These are phyloP conservation scores for Poeciliopsis retropinna DNA, from an alignment of 2,113 vertebrate genomes.

Conservation along the genomic window DNA sequence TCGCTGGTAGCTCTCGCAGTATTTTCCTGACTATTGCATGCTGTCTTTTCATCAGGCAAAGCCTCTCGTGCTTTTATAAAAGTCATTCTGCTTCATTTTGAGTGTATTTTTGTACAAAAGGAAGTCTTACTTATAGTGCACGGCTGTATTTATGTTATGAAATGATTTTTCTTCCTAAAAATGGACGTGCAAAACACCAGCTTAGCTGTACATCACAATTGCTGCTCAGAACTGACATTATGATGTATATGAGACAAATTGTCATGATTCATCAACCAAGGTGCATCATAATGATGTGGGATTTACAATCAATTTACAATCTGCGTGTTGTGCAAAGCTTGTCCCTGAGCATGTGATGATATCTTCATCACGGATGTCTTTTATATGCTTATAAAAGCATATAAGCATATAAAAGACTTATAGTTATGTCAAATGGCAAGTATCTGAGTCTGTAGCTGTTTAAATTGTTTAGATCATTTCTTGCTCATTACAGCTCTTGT, in stretches of 20 bases:
- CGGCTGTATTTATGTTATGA: slow-evolving; percentile 18
- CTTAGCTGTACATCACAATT: slow-evolving; percentile 49
- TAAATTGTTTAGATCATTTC: slow-evolving; percentile 23
- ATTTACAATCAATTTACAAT: slow-evolving; percentile 8
- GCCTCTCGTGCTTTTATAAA: slow-evolving; percentile 23
- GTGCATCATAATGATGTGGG: slow-evolving; percentile 22
- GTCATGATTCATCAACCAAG: background rate
- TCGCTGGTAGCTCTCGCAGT: slow-evolving; percentile 51
- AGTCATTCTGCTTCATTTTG: slow-evolving; percentile 4
- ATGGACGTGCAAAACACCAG: slow-evolving; percentile 32
- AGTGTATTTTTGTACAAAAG: background rate
- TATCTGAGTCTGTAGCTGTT: slow-evolving; percentile 23
- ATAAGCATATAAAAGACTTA: no score
- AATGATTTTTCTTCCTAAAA: slow-evolving; percentile 44
- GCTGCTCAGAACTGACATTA: slow-evolving; percentile 37
- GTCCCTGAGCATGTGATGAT: background rate
- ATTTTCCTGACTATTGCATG: slow-evolving; percentile 48
- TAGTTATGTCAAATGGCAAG: slow-evolving; percentile 22
- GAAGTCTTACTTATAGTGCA: slow-evolving; percentile 15
- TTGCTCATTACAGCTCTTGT: slow-evolving; percentile 35
- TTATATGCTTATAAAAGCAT: background rate
- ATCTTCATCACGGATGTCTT: background rate
- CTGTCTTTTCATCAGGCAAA: slow-evolving; percentile 67
- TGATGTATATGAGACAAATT: background rate
- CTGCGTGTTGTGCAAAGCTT: slow-evolving; percentile 1